Conservation (phyloP, 2,888 invertebrate species). For the Brachylomia viminalis region DNA sequence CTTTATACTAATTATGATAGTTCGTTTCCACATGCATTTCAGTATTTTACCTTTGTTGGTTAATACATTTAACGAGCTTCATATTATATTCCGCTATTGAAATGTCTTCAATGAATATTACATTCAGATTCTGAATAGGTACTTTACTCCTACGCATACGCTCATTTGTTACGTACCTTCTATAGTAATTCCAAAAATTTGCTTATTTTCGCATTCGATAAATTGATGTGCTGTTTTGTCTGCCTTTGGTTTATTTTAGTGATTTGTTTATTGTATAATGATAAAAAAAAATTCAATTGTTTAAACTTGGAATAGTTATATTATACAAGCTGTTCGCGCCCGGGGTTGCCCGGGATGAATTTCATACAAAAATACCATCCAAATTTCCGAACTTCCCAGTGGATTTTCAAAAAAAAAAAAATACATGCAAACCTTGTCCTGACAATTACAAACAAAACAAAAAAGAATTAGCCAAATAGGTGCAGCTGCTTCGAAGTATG, state of each 20-base stretch:
- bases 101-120: conserved; percentile 4
- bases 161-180: not conserved
- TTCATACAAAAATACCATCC: too few relatives aligned
- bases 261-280: too few relatives aligned
- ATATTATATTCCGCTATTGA: not conserved
- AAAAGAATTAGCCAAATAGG: too few relatives aligned
- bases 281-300: not conserved
- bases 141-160: not conserved
- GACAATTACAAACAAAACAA: too few relatives aligned
- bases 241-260: not conserved
- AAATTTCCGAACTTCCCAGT: too few relatives aligned
- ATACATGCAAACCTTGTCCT: too few relatives aligned
- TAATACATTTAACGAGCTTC: not conserved
- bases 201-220: too few relatives aligned
- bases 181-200: not conserved
- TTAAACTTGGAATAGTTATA: not conserved
- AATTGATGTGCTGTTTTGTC: not conserved
- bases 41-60: conserved; percentile 1
- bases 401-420: too few relatives aligned
- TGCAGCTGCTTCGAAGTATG: too few relatives aligned
- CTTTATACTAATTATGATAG: too few relatives aligned
- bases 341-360: too few relatives aligned
- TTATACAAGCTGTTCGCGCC: too few relatives aligned
- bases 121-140: not conserved
- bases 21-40: conserved; percentile 31